Conservation (phyloP, 2,888 invertebrate genomes). For the Apeira syringaria region DNA sequence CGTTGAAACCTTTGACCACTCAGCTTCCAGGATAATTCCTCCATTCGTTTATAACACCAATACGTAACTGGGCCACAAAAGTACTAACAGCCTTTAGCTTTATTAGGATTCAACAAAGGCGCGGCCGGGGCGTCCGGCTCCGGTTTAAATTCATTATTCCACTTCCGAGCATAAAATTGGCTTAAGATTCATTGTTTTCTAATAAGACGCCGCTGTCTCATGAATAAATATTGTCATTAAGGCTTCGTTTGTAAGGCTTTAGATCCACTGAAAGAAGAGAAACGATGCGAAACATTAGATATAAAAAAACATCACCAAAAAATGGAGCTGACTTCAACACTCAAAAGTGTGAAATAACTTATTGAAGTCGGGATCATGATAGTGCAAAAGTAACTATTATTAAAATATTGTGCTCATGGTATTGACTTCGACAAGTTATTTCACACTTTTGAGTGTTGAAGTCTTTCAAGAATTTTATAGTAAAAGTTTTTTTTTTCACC, state of each 20-base stretch:
- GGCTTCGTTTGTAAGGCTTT: slow-evolving; percentile 2
- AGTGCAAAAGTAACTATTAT: too few species aligned
- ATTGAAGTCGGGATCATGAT: too few species aligned
- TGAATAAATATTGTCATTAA: slow-evolving; percentile 59
- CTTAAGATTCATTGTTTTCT: slow-evolving; percentile 48
- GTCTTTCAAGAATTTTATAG: too few species aligned
- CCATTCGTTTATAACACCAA: slow-evolving; percentile 1
- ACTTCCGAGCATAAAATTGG: slow-evolving; percentile 42
- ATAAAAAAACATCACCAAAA: too few species aligned
- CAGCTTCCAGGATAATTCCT: too few species aligned
- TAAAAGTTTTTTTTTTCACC: too few species aligned
- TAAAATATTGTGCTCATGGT: too few species aligned
- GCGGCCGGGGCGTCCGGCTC: slow-evolving; percentile 21
- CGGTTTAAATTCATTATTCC: slow-evolving; percentile 33
- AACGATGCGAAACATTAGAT: background rate
- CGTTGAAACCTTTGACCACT: too few species aligned
- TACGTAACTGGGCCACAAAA: slow-evolving; percentile 4
- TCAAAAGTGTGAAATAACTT: too few species aligned
- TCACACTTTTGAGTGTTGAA: too few species aligned
- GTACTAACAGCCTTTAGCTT: slow-evolving; percentile 9
- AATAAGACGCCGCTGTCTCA: slow-evolving; percentile 41
- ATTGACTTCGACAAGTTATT: too few species aligned
- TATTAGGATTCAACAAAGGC: slow-evolving; percentile 32
- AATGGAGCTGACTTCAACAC: too few species aligned
- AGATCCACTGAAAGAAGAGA: background rate